Evolutionary conservation across 2,113 vertebrate genomes (phyloP).

Genomic region (Bubo scandiacus): DNA sequence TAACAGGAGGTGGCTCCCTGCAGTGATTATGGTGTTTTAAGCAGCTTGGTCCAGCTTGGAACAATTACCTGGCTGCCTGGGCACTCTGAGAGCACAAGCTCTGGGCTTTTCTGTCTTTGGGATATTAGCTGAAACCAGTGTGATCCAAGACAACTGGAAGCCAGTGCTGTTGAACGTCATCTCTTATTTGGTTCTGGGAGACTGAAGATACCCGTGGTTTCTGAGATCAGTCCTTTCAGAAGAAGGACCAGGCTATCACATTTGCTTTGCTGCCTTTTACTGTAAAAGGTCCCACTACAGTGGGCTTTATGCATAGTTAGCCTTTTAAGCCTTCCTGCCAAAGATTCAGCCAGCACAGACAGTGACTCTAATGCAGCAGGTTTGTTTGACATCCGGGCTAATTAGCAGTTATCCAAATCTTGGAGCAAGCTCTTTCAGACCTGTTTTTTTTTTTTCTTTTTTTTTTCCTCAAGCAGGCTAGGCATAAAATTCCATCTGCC

Average conservation of each 20-base stretch:
- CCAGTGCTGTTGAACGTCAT: neutral
- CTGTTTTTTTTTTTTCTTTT: neutral
- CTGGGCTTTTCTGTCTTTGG: neutral
- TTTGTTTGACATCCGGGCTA: constrained; percentile 38
- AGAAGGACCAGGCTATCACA: neutral
- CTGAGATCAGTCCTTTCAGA: neutral
- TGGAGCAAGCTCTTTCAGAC: constrained; percentile 31
- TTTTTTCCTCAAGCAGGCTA: neutral
- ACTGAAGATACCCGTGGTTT: neutral
- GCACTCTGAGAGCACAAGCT: neutral
- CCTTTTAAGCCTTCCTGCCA: neutral
- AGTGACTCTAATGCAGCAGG: neutral
- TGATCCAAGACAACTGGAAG: neutral
- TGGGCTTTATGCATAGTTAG: neutral
- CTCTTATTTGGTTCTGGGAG: neutral
- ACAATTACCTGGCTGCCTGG: constrained; percentile 6
- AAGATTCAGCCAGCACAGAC: neutral
- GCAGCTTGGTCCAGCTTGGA: constrained; percentile 46
- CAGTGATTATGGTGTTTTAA: constrained; percentile 37
- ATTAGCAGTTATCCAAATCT: constrained; percentile 36
- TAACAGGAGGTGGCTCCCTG: neutral
- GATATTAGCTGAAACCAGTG: neutral
- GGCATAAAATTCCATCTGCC: constrained; percentile 29
- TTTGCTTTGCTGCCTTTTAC: neutral
- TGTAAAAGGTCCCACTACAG: neutral